Conservation (phyloP, 2,113 vertebrate genomes). For the Mustelus asterias region DNA sequence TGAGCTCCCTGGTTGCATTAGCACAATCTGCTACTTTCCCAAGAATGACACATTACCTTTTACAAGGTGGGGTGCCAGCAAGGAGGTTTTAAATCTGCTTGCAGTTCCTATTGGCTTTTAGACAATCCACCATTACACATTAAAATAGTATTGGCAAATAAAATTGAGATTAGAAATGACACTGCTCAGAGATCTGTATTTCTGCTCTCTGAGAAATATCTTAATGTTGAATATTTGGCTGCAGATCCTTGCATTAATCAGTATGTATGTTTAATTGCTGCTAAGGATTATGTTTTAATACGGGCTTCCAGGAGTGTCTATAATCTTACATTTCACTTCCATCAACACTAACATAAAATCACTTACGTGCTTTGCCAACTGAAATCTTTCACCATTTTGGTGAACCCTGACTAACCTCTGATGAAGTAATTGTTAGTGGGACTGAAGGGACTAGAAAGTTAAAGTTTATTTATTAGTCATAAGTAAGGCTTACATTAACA, state of each 20-base stretch:
- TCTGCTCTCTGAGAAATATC: neutral
- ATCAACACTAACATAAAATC: neutral
- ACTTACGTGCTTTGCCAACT: neutral
- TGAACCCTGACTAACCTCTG: neutral
- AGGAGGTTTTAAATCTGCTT: neutral
- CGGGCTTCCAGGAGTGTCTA: neutral
- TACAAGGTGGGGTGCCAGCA: neutral
- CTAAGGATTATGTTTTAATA: neutral
- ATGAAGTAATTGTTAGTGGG: neutral
- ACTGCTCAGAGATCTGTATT: neutral
- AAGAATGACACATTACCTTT: neutral
- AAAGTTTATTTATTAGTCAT: too few relatives aligned
- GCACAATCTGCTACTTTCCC: constrained; percentile 14
- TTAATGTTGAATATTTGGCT: neutral
- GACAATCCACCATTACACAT: neutral
- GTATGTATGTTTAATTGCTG: neutral
- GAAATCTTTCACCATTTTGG: neutral
- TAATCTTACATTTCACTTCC: neutral
- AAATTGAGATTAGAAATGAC: neutral
- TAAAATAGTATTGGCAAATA: neutral
- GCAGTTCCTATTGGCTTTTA: neutral
- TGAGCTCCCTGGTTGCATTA: neutral
- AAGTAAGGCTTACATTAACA: too few relatives aligned
- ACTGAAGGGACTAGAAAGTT: too few relatives aligned
- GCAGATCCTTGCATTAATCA: neutral